phyloP scores from a whole-genome alignment of 2,888 invertebrate species.

The Torymus texanus region DNA sequence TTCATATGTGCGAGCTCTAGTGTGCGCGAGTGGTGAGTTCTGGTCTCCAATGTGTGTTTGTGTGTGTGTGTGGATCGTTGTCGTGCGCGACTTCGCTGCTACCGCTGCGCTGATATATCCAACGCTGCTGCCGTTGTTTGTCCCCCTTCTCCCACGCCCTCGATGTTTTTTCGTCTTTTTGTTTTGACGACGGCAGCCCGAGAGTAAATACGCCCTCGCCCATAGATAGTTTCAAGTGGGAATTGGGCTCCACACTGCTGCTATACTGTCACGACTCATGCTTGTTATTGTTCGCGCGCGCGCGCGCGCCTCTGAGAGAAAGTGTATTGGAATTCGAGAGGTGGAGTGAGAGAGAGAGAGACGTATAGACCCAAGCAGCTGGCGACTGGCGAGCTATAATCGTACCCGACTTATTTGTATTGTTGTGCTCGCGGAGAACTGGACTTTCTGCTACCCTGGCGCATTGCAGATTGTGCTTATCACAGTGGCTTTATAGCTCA shows the following conservation, averaged over 20 bases:
- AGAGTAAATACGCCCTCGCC: neutral
- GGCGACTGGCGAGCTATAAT: conserved; percentile 36
- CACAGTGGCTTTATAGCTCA: too few relatives aligned
- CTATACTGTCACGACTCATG: neutral
- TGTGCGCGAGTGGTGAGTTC: conserved; percentile 40
- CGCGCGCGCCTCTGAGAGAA: conserved; percentile 23
- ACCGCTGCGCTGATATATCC: too few relatives aligned
- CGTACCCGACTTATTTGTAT: neutral
- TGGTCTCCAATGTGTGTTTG: neutral
- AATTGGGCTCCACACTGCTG: too few relatives aligned
- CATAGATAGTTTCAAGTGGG: neutral
- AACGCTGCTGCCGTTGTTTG: too few relatives aligned
- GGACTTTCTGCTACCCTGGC: neutral
- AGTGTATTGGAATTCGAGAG: conserved; percentile 33
- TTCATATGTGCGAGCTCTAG: conserved; percentile 26
- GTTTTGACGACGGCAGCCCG: neutral
- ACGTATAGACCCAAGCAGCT: conserved; percentile 31
- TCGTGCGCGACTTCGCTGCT: neutral
- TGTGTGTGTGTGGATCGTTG: neutral
- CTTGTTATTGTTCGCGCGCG: conserved; percentile 48
- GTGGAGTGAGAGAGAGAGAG: conserved; percentile 12
- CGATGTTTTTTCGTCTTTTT: conserved; percentile 20
- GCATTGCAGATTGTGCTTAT: too few relatives aligned
- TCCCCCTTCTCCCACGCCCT: too few relatives aligned
- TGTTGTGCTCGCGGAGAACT: neutral